These are phyloP conservation scores for Drosophila teissieri DNA, from an alignment of 1,140 invertebrate species.

Conservation along the genomic window DNA sequence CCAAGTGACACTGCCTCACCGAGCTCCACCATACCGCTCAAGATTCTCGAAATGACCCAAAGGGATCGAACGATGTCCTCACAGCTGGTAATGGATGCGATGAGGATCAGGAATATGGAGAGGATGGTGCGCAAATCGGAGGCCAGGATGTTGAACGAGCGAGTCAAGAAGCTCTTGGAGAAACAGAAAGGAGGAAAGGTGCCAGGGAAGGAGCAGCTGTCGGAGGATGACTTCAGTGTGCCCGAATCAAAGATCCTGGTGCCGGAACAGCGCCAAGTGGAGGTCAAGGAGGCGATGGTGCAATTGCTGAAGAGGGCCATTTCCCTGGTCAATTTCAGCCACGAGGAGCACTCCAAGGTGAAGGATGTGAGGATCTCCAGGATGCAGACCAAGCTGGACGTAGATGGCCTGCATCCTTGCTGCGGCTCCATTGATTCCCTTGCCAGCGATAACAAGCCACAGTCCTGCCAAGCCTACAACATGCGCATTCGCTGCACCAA, in stretches of 20 bases:
- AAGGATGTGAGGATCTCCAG: background rate
- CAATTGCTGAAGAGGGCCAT: background rate
- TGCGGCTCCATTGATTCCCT: background rate
- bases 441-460: background rate
- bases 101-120: conserved; percentile 2
- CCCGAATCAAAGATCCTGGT: background rate
- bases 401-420: conserved; percentile 1
- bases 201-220: background rate
- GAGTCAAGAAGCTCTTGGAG: background rate
- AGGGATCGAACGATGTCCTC: background rate
- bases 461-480: background rate
- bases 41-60: background rate
- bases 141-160: background rate
- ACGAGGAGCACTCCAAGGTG: no score
- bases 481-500: background rate
- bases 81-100: background rate
- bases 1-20: no score
- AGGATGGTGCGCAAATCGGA: conserved; percentile 9
- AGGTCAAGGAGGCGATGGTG: background rate
- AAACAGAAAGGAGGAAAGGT: background rate
- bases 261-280: background rate
- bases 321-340: background rate
- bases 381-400: background rate
- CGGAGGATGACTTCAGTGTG: background rate
- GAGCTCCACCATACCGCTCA: background rate